Evolutionary conservation across 2,113 vertebrate genomes (phyloP), one percentile per base, ranked within the genome.

Genomic region (Xyrauchen texanus): DNA sequence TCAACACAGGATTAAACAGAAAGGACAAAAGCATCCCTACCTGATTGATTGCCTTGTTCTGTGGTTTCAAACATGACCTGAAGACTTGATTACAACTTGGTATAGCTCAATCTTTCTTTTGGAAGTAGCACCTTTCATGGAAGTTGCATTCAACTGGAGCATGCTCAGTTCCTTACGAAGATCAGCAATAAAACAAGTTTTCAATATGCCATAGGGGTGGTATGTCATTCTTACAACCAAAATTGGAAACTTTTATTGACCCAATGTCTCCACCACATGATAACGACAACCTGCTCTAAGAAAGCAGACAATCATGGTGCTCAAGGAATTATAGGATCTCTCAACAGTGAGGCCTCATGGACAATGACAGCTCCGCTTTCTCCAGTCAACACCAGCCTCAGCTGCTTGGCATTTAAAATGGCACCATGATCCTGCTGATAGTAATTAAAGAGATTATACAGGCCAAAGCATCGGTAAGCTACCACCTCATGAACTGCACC

Each of bases 371-470:
- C 46, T 34, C 21, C 3, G 21, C 21, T 34, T 34, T 1, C 21
- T 34, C 21, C 21, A 34, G n/a, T 49, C 69, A 34, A 82, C 71
- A 76, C 44, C 49, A 77, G 44, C 53, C 77, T 62, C 53, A 49
- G 46, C 46, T 57, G 76, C 66, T 51, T 76, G 68, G 64, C 81
- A 73, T 78, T 82, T 65, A 34, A 65, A 61, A 80, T 75, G 84
- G 78, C 77, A 81, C 81, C 84, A 75, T 53, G 57, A 47, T 58
- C 70, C 77, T 53, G 73, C 80, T 61, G 68, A 51, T 52, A 53
- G 68, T 77, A 82, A 85, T 82, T 82, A 82, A 55, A 79, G 73
- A 58, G 76, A 68, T 71, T 44, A 60, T 68, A 15, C 3, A 34
- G 21, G 16, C 62, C 69, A 68, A 52, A 42, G 55, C 52, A 83